Percentiles rank a stretch among this genome's conserved stretches.
phyloP scores from a whole-genome alignment of 2,113 vertebrate genomes.

The Hystrix cristata region DNA sequence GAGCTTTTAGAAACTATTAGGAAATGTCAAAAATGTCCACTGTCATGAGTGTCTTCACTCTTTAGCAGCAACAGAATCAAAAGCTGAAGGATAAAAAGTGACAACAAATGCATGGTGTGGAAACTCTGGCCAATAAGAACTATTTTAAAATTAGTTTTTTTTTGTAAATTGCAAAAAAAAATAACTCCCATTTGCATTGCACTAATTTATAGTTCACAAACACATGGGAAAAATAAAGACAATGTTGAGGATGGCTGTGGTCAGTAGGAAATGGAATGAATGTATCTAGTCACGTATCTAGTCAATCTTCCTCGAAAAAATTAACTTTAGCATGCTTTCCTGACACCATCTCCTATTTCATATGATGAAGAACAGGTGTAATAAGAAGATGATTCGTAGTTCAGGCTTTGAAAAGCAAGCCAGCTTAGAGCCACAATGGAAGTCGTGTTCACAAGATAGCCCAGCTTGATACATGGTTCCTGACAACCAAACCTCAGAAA shows the following conservation, averaged over 20 bases:
- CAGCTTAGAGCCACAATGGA: neutral
- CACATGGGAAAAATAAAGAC: neutral
- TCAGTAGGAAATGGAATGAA: neutral
- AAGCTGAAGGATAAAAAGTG: neutral
- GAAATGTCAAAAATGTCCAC: neutral
- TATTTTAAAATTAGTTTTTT: conserved; percentile 37
- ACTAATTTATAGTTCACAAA: neutral
- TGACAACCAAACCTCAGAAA: conserved; percentile 1
- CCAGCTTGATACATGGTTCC: neutral
- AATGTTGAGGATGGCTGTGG: neutral
- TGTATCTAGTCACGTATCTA: neutral
- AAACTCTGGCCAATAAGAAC: neutral
- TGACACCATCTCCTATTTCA: neutral
- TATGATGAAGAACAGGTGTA: neutral
- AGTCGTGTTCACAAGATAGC: neutral
- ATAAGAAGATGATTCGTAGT: neutral
- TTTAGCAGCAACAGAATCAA: neutral
- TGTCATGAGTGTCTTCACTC: conserved; percentile 13
- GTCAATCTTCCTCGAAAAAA: neutral
- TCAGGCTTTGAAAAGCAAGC: conserved; percentile 10
- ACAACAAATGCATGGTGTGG: neutral
- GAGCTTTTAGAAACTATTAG: neutral
- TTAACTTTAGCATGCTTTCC: neutral
- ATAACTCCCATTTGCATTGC: neutral
- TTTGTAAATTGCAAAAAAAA: neutral